A percentile compares a stretch with the other conserved stretches of the same genome.
phyloP scores from a whole-genome alignment of 2,888 invertebrate species.

The Deroplatys truncata region DNA sequence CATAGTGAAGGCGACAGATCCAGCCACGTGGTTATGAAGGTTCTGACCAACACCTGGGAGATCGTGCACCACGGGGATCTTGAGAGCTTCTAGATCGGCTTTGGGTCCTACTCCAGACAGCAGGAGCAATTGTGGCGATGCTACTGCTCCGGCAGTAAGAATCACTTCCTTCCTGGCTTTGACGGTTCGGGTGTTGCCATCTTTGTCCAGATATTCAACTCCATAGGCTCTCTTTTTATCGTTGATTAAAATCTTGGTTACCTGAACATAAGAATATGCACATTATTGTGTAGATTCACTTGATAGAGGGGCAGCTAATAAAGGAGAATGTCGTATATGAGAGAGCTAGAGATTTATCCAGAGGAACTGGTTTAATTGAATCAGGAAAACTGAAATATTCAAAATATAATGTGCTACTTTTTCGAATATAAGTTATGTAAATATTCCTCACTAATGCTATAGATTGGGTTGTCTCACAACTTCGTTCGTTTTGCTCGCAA shows the following conservation, averaged over 20 bases:
- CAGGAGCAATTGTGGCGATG: slow-evolving; percentile 86
- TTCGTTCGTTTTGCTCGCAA: too few species aligned
- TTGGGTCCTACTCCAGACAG: slow-evolving; percentile 63
- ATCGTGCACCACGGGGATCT: slow-evolving; percentile 57
- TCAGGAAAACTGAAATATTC: too few species aligned
- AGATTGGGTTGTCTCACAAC: too few species aligned
- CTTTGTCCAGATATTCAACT: slow-evolving; percentile 44
- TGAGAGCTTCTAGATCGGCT: slow-evolving; percentile 50
- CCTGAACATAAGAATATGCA: slow-evolving; percentile 38
- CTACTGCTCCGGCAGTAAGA: slow-evolving; percentile 80
- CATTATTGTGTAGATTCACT: slow-evolving; percentile 39
- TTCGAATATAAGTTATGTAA: too few species aligned
- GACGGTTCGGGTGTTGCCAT: slow-evolving; percentile 43
- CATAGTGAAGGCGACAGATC: slow-evolving; percentile 53
- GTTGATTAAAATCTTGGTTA: slow-evolving; percentile 51
- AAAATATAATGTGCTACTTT: too few species aligned
- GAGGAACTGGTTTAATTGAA: too few species aligned
- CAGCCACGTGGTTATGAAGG: slow-evolving; percentile 63
- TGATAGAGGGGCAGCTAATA: too few species aligned
- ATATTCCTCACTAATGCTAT: too few species aligned
- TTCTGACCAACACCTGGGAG: slow-evolving; percentile 62
- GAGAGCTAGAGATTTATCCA: too few species aligned
- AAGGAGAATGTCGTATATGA: too few species aligned
- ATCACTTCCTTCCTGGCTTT: slow-evolving; percentile 75
- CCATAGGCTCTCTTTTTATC: slow-evolving; percentile 44